Base-by-base conservation (phyloP, 2,113 vertebrate genomes). In the Okapia johnstoni region DNA sequence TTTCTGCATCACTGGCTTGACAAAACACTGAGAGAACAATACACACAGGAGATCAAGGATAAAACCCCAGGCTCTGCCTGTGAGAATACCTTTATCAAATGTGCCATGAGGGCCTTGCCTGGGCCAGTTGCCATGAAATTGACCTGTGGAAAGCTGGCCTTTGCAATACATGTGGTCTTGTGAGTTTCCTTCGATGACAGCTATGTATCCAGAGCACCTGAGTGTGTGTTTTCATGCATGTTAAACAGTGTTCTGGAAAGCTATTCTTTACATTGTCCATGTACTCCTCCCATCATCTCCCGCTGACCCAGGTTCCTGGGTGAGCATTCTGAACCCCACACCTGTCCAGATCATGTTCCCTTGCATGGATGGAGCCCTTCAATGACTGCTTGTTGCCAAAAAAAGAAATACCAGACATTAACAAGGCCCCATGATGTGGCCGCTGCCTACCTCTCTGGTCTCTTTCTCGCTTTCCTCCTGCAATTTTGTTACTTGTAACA, bases 361-460 rank as follows among this genome's bases (percentile, higher is more conserved):
- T 48, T 28, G 5, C 12, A 48, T 73, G 15, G 40, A 76, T 26
- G 36, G 43, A 85, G 33, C 28, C 54, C 33, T 57, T 63, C 40
- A 55, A 14, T 33, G 86, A 36, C 48, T 83, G 23, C 33, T 55
- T 55, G 25, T 19, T n/a, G 8, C 12, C 14, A 7, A 66, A 36
- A 60, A 83, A 85, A 61, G 43, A 48, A 5, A 76, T 6, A 84
- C 3, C 17, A 88, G 87, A 77, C 3, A 11, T 19, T 23, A 66
- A 25, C 2, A 0, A 54, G 58, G 2, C 11, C 17, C 36, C 58
- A 9, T 36, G 33, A 40, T 0, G 0, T 57, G 23, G 58, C 28
- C 17, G 30, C n/a, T 48, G 26, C 7, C 2, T 50, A 23, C 16
- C 21, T 43, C 58, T 81, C 33, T 12, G 50, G 50, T 36, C 26